A percentile compares a stretch with the other conserved stretches of the same genome.
Evolutionary conservation across 2,888 invertebrate genomes (phyloP).

Genomic region (Melanchra persicariae): DNA sequence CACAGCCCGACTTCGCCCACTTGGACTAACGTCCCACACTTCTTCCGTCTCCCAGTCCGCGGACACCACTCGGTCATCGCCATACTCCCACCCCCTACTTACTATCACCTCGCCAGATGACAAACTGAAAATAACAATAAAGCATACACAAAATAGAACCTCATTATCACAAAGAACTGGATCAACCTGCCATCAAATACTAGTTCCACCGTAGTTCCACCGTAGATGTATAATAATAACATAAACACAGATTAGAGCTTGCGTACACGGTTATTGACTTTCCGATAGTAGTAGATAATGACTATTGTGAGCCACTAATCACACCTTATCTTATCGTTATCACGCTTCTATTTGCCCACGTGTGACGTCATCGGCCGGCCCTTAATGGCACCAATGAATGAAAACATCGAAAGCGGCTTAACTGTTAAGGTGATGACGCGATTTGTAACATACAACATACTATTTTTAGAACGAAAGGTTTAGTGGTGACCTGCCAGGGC

Average conservation of each 20-base stretch:
- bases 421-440: constrained; percentile 13
- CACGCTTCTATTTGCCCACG: constrained; percentile 35
- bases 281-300: constrained; percentile 37
- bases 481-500: too few species aligned
- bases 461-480: constrained; percentile 15
- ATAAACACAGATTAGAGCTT: constrained; percentile 17
- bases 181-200: not conserved
- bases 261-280: constrained; percentile 38
- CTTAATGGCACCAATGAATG: constrained; percentile 31
- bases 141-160: not conserved
- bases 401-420: constrained; percentile 32
- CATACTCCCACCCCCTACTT: too few species aligned
- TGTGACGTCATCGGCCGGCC: constrained; percentile 40
- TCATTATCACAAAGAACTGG: not conserved
- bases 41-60: too few species aligned
- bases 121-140: not conserved
- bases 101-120: too few species aligned
- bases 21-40: too few species aligned
- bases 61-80: too few species aligned
- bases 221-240: constrained; percentile 20
- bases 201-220: not conserved
- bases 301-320: constrained; percentile 50
- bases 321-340: constrained; percentile 43
- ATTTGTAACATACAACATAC: not conserved
- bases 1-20: too few species aligned